These are phyloP conservation scores for Setipinna tenuifilis DNA, from an alignment of 2,797 vertebrate species.

Conservation along the genomic window DNA sequence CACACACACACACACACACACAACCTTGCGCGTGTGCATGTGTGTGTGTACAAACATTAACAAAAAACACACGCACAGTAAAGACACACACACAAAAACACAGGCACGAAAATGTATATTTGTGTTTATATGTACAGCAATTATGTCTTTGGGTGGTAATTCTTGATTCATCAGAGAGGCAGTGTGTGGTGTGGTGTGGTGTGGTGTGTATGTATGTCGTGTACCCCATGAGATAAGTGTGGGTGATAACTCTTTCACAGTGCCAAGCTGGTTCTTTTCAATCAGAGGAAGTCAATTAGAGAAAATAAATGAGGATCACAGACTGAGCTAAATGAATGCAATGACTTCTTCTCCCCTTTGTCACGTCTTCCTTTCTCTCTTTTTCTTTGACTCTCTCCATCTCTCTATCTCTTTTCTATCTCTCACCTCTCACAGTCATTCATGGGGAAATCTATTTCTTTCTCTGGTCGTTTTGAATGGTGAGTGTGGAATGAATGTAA, in stretches of 20 bases:
- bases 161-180: not conserved
- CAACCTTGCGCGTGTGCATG: no score
- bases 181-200: not conserved
- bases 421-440: conserved; percentile 63
- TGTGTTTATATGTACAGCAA: conserved; percentile 34
- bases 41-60: not conserved
- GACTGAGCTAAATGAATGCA: not conserved
- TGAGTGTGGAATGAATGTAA: conserved; percentile 15
- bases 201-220: not conserved
- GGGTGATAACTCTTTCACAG: not conserved
- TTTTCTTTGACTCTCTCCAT: conserved; percentile 28
- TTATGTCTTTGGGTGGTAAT: conserved; percentile 36
- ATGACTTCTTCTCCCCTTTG: conserved; percentile 10
- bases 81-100: conserved; percentile 38
- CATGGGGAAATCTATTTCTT: conserved; percentile 42
- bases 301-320: not conserved
- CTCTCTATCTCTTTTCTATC: conserved; percentile 16
- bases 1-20: conserved; percentile 39
- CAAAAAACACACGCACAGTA: conserved; percentile 20
- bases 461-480: conserved; percentile 27
- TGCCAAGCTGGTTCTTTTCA: not conserved
- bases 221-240: not conserved
- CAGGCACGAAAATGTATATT: conserved; percentile 25
- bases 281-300: not conserved
- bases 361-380: conserved; percentile 9